These are phyloP conservation scores for Paramormyrops hopkinsi DNA, from an alignment of 2,797 vertebrate species.

Conservation along the genomic window DNA sequence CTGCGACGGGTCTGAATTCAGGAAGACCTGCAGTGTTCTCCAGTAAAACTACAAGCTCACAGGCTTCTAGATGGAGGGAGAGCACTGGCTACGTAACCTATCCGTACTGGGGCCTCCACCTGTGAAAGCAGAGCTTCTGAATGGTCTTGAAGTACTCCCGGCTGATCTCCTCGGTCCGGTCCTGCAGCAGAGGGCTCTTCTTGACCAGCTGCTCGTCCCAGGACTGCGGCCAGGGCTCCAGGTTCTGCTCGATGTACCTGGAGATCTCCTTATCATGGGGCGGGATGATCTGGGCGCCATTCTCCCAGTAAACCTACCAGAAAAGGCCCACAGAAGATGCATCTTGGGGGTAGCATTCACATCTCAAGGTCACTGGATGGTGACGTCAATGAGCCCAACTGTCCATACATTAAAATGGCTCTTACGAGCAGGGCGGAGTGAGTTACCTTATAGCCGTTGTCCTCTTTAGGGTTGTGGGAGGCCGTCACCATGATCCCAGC, in stretches of 20 bases:
- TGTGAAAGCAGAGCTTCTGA: constrained; percentile 86
- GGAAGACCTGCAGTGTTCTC: background rate
- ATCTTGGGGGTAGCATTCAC: background rate
- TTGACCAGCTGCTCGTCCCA: constrained; percentile 77
- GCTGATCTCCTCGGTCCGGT: constrained; percentile 68
- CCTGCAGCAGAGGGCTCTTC: constrained; percentile 68
- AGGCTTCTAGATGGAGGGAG: background rate
- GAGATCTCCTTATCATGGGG: constrained; percentile 88
- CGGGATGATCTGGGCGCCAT: constrained; percentile 88
- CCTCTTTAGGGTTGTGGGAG: constrained; percentile 96
- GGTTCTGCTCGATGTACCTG: constrained; percentile 77
- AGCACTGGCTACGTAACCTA: background rate
- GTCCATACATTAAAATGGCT: background rate
- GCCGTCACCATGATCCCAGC: constrained; percentile 96
- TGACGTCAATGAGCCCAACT: background rate
- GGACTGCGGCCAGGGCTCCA: constrained; percentile 83
- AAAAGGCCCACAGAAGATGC: background rate
- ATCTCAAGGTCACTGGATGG: background rate
- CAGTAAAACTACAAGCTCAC: background rate
- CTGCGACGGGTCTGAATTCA: constrained; percentile 20
- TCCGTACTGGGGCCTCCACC: constrained; percentile 52
- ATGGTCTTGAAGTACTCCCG: constrained; percentile 80
- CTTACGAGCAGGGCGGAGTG: background rate
- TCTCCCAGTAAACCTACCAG: constrained; percentile 90
- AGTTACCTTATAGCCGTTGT: constrained; percentile 94